Base-by-base conservation (phyloP, 2,113 vertebrate genomes). In the Alethe diademata region DNA sequence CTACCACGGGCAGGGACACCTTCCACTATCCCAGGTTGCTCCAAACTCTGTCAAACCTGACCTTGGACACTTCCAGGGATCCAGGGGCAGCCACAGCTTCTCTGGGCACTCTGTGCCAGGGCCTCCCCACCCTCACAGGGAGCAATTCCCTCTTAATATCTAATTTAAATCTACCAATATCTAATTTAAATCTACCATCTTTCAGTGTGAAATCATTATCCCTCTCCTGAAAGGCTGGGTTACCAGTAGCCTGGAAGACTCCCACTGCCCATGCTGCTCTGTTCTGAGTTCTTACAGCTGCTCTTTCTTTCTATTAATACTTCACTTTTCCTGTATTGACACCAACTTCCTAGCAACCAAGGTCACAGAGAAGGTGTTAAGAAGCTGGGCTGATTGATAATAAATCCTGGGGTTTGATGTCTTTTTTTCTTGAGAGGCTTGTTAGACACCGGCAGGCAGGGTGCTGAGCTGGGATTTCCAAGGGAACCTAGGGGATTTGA, bases 251-350 rank as follows among this genome's bases (percentile, higher is more conserved):
- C 35, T 92, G 51, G 26, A 83, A 88, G 47, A 28, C 23, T 78
- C 29, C 42, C 54, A 17, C 58, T 56, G 62, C 11, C 56, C 12
- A 0, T 36, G 53, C 70, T 2, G 7, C 58, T 70, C 38, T 0
- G 0, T 42, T 45, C 31, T 58, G 85, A 71, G 56, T 43, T 92
- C 64, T 43, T 58, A 78, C 94, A 96, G 94, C 93, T 96, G 95
- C 82, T 93, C 72, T 29, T 53, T 83, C 94, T 88, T 96, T 94
- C 95, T 96, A 95, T 93, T 96, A 94, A 96, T 96, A 96, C 67
- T 86, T 90, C 56, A 43, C 71, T 73, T 93, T 81, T 79, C 86
- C 51, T 83, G 31, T 96, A 67, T 95, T 93, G 78, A 93, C 72
- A 91, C 26, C 62, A 54, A 64, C 36, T 80, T 92, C 96, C 92